Base-by-base conservation (phyloP, 2,113 vertebrate genomes). In the Brienomyrus brachyistius region DNA sequence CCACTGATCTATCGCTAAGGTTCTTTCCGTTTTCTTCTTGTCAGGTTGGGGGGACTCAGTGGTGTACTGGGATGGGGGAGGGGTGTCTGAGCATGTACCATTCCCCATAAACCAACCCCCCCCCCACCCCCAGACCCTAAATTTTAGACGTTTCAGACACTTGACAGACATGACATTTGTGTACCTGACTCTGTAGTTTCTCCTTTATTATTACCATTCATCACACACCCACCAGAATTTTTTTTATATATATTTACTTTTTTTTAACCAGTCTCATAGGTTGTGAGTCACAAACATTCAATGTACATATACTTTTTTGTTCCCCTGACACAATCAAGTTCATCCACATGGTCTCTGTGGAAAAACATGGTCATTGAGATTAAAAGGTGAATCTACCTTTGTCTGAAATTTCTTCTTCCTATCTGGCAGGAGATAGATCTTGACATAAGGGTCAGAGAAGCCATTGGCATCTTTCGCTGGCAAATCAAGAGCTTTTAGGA, bases 341-440 rank as follows among this genome's bases (percentile, higher is more conserved):
- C 74, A 89, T 54, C 35, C 19, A 43, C 23, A 54, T 27, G 2
- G 31, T 48, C 48, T 80, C 70, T 80, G 27, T 43, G 50, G 7
- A 27, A 54, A 40, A 48, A 27, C 31, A 82, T 2, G 31, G 31
- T 50, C 31, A 47, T 27, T 50, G 21, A 85, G 13, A 31, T 89
- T 35, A 54, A 83, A 82, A 47, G 19, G 66, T 40, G 40, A 52
- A 19, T 27, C 77, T 89, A 89, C 88, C 88, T 89, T 89, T 2
- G 97, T 97, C 95, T 97, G 97, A 93, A 97, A 97, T 93, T 97
- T 98, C 94, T 95, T 96, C 93, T 97, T 97, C 89, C 97, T 95
- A 40, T 97, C 97, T 70, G 97, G 97, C 90, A 98, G 96, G 91
- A 97, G 96, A 92, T 97, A 97, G 91, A 97, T 96, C 94, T 97